Evolutionary conservation across 1,140 invertebrate genomes (phyloP), one percentile per base, ranked within the genome.

Genomic region (Drosophila ercepeae): DNA sequence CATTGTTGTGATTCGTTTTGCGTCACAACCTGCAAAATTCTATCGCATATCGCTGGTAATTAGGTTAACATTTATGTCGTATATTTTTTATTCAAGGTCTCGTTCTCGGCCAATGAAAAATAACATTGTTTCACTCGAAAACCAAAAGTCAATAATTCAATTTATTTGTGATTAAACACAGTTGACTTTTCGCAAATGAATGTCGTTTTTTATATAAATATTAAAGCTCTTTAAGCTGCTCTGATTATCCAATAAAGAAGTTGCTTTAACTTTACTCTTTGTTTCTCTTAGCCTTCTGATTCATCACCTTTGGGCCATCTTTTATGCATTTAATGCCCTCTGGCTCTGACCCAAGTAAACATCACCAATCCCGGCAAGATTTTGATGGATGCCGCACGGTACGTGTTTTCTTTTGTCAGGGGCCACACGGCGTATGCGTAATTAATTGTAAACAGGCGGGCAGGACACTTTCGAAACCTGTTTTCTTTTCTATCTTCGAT

Each of bases 381-480:
- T 39, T 16, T 16, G 36, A 39, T 39, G 36, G 36, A 39, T 39
- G 16, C 16, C 54, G 55, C 48, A 60, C 16, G 53, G 21, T 45
- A 60, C 55, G 53, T 50, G 55, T 61, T n/a, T n/a, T n/a, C n/a
- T n/a, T n/a, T n/a, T 61, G 32, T 34, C 34, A 34, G 13, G 7
- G 55, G 11, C 57, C 70, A 72, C 70, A 21, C n/a, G 50, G 42
- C 67, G 68, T 63, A 72, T 73, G 69, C 58, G 58, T 73, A 74
- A 74, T 72, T 59, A 72, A 74, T 73, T 74, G 68, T 73, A 59
- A 64, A 74, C 69, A 72, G 55, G 36, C 57, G 27, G 39, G 14
- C 29, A 53, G 41, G 52, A 59, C 49, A 71, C 34, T 51, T 32
- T 32, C 27, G 18, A 41, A 13, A 23, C 19, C 21, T 1, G 16